Evolutionary conservation across 2,797 vertebrate genomes (phyloP).

Genomic region (Acipenser oxyrinchus): DNA sequence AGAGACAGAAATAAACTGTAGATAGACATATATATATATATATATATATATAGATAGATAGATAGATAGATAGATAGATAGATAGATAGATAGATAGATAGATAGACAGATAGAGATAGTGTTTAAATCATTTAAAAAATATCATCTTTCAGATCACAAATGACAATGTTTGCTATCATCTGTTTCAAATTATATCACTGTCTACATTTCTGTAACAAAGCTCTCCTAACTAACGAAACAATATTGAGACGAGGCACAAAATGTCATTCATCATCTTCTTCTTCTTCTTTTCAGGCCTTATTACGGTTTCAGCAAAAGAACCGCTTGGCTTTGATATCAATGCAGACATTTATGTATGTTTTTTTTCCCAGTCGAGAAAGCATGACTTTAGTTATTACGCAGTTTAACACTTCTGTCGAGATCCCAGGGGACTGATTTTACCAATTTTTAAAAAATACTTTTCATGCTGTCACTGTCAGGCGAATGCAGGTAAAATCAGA

Average conservation of each 20-base stretch:
- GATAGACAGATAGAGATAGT: too few relatives aligned
- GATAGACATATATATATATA: too few relatives aligned
- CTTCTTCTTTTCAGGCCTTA: conserved; percentile 44
- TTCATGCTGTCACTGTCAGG: conserved; percentile 21
- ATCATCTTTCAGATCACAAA: too few relatives aligned
- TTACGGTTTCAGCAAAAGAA: conserved; percentile 16
- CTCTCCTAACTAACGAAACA: conserved; percentile 55
- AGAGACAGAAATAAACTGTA: too few relatives aligned
- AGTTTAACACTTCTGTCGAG: conserved; percentile 45
- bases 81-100: too few relatives aligned
- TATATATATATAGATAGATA: too few relatives aligned
- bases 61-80: too few relatives aligned
- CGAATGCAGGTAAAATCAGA: conserved; percentile 32
- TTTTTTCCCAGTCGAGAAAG: conserved; percentile 39
- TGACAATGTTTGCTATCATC: too few relatives aligned
- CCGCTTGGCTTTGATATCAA: conserved; percentile 54
- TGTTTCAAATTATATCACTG: too few relatives aligned
- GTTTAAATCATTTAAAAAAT: too few relatives aligned
- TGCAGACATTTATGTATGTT: conserved; percentile 46
- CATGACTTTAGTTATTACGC: conserved; percentile 48
- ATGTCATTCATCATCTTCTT: conserved; percentile 59
- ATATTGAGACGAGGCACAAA: conserved; percentile 60
- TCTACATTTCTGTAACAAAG: conserved; percentile 31
- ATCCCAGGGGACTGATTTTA: conserved; percentile 46
- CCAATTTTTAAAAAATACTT: conserved; percentile 8